Base-by-base conservation (phyloP, 2,888 invertebrate species). In the Cinara cedri region DNA sequence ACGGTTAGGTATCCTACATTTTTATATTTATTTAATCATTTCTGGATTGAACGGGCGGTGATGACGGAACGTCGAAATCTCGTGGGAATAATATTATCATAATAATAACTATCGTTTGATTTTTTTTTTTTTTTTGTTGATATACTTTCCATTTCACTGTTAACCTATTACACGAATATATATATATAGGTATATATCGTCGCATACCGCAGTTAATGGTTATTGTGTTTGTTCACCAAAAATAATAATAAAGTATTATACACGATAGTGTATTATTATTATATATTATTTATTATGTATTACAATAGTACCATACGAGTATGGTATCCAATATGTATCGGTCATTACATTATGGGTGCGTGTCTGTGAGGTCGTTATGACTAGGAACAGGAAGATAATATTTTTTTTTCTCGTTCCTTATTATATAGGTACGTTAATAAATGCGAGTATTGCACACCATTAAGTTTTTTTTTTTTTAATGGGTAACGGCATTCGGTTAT, bases 361-460 rank as follows among this genome's bases (percentile, higher is more conserved):
- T 55, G 14, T 19, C 46, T 68, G 26, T 76, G 46, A 76, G 57
- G 68, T 76, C 57, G 55, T 68, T 68, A 68, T 9, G 57, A 68
- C 66, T 1, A 76, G 76, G 57, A 76, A 76, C 76, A 57, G 76
- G 76, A 76, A 68, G 46, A 65, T 16, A 65, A 66, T 74, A 51
- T 72, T 21, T 13, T 14, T 19, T 49, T 16, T 49, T 55, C 65
- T 65, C 46, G 26, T 57, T 46, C 26, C 44, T 75, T 42, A 21
- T 55, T 42, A 14, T 42, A 54, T 70, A 70, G 21, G 34, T 34
- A 34, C 34, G 34, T 34, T 34, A 34, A 34, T 34, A 46, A 11
- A 4, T 42, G 42, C 49, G 10, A 10, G 42, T 76, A 76, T 76
- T 44, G 46, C 66, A 66, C 66, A 26, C 62, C 51, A 51, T 74